Conservation (phyloP, 2,113 vertebrate genomes). For the Syngnathus scovelli region DNA sequence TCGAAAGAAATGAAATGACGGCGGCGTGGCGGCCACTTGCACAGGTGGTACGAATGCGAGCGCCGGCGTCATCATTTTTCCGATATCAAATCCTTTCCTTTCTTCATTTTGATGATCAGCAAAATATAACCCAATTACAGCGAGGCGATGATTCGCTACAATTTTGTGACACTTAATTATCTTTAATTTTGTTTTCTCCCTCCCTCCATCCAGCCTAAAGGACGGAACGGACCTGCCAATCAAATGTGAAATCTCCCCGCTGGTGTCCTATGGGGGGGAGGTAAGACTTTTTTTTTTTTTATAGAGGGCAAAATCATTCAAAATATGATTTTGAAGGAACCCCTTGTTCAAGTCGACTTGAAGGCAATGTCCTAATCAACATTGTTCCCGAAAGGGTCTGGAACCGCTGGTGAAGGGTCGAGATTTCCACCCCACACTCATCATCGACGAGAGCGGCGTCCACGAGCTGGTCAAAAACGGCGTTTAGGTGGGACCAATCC, state of each 20-base stretch:
- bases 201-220: conserved; percentile 76
- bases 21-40: conserved; percentile 5
- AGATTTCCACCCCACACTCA: conserved; percentile 80
- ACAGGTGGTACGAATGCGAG: neutral
- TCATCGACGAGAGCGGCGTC: conserved; percentile 78
- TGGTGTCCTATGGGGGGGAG: conserved; percentile 91
- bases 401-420: conserved; percentile 76
- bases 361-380: neutral
- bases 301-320: too few species aligned
- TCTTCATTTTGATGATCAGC: neutral
- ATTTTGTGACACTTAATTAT: neutral
- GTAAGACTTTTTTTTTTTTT: conserved; percentile 63
- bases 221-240: conserved; percentile 89
- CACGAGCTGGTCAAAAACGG: conserved; percentile 87
- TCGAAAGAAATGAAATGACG: conserved; percentile 23
- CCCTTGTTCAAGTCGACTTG: neutral
- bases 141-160: conserved; percentile 34
- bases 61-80: conserved; percentile 21
- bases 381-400: conserved; percentile 73
- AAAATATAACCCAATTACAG: conserved; percentile 35
- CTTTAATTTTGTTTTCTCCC: conserved; percentile 3
- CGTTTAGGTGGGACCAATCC: conserved; percentile 54
- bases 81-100: conserved; percentile 39
- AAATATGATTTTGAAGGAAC: neutral
- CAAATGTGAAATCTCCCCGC: conserved; percentile 95